A percentile compares a stretch with the other conserved stretches of the same genome.
Conservation (phyloP, 2,888 invertebrate species). For the Leptopterna dolabrata region DNA sequence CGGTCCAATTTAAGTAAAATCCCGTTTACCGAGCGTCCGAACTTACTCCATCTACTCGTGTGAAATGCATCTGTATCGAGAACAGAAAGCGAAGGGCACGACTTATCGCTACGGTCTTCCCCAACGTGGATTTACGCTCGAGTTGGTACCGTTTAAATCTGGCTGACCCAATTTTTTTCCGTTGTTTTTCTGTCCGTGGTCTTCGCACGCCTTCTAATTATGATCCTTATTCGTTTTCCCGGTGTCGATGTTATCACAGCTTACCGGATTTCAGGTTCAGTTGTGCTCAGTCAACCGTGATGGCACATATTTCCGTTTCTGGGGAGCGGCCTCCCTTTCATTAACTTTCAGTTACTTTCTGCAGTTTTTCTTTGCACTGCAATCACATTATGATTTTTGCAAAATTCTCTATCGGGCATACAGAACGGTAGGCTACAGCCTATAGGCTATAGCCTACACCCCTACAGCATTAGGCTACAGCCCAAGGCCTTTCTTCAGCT, state of each 20-base stretch:
- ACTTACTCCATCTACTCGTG: not conserved
- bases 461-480: too few relatives aligned
- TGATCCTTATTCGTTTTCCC: not conserved
- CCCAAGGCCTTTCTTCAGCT: too few relatives aligned
- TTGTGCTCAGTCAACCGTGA: not conserved
- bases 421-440: too few relatives aligned
- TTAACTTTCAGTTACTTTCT: too few relatives aligned
- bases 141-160: not conserved
- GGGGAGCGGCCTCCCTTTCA: too few relatives aligned
- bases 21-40: not conserved
- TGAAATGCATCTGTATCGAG: not conserved
- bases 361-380: too few relatives aligned
- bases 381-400: too few relatives aligned
- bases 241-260: not conserved
- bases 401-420: too few relatives aligned
- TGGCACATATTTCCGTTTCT: not conserved
- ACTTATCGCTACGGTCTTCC: not conserved
- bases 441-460: too few relatives aligned
- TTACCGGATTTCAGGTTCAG: not conserved
- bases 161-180: not conserved
- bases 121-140: slow-evolving; percentile 13
- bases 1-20: not conserved
- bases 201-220: not conserved
- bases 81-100: not conserved
- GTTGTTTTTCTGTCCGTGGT: not conserved